Conservation (phyloP, 1,140 invertebrate species). For the Leptinotarsa defecta region DNA sequence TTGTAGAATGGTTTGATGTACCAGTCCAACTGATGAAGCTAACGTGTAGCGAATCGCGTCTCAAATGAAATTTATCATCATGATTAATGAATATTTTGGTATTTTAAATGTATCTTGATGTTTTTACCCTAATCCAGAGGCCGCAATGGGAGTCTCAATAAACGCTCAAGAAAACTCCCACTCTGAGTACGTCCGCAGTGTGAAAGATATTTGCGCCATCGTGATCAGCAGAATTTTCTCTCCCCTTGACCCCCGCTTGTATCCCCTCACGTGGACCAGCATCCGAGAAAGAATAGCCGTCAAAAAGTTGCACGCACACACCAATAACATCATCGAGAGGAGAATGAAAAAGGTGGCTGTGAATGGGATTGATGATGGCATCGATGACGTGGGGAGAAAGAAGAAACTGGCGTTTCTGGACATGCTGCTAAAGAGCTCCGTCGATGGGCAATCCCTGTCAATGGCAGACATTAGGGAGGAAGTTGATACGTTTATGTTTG, state of each 20-base stretch:
- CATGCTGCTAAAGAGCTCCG: slow-evolving; percentile 64
- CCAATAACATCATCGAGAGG: slow-evolving; percentile 62
- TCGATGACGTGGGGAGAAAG: slow-evolving; percentile 54
- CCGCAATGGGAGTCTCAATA: slow-evolving; percentile 71
- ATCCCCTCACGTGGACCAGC: slow-evolving; percentile 41
- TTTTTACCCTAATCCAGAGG: slow-evolving; percentile 56
- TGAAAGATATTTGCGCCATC: slow-evolving; percentile 62
- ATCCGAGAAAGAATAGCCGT: slow-evolving; percentile 59
- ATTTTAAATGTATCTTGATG: no score
- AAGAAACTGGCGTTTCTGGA: slow-evolving; percentile 75
- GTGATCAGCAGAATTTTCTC: slow-evolving; percentile 55
- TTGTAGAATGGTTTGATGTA: no score
- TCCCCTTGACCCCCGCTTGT: slow-evolving; percentile 46
- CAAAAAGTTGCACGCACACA: slow-evolving; percentile 70
- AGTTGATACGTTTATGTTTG: slow-evolving; percentile 87
- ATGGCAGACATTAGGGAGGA: slow-evolving; percentile 77
- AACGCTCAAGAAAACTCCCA: slow-evolving; percentile 71
- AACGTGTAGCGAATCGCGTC: no score
- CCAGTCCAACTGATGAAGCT: no score
- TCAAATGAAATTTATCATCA: not conserved
- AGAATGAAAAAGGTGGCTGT: slow-evolving; percentile 53
- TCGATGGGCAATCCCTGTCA: slow-evolving; percentile 61
- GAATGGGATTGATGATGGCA: not conserved
- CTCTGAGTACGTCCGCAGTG: slow-evolving; percentile 74
- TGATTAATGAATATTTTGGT: no score